Base-by-base conservation (phyloP, 2,113 vertebrate genomes). In the Gobiocypris rarus region DNA sequence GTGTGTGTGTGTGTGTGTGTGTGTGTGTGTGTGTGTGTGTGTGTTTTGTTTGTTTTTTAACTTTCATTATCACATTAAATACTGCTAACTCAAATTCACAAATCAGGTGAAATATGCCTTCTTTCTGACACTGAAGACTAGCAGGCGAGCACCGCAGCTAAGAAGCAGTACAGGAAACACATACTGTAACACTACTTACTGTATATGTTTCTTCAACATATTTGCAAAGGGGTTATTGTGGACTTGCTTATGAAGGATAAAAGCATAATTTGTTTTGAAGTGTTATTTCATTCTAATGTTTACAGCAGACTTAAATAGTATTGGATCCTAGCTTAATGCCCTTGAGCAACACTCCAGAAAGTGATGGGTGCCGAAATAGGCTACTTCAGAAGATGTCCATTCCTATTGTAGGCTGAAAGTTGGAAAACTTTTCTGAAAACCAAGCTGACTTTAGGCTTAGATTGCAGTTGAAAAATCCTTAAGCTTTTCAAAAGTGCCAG, bases 381-480 rank as follows among this genome's bases (percentile, higher is more conserved):
- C 52, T 38, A 45, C 48, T 82, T 82, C 45, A 82, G 65, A 56
- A 82, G 28, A 70, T 54, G 63, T 38, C 48, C 65, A 15, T 22
- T 59, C 24, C 52, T 58, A 76, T 54, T 84, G 58, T 50, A 5
- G 26, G 45, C 26, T 41, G 24, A 38, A n/a, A 58, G 54, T 58
- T 84, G 34, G 38, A 58, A 84, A 69, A 78, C 61, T 65, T 65
- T 84, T 69, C 61, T 58, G 61, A 69, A 78, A 76, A 75, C 28
- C 76, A 78, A 50, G 43, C 59, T 65, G 58, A 38, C 65, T 56
- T 79, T 48, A 34, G 75, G 83, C 31, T 79, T 71, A 80, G 45
- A 82, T 82, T 82, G 80, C 48, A 80, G 78, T 52, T 34, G 59
- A 80, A 82, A 81, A 82, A 52, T 67, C 65, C 80, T 71, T 70